These are phyloP conservation scores for Epistrophe grossulariae DNA, from an alignment of 2,888 invertebrate genomes.

Conservation along the genomic window DNA sequence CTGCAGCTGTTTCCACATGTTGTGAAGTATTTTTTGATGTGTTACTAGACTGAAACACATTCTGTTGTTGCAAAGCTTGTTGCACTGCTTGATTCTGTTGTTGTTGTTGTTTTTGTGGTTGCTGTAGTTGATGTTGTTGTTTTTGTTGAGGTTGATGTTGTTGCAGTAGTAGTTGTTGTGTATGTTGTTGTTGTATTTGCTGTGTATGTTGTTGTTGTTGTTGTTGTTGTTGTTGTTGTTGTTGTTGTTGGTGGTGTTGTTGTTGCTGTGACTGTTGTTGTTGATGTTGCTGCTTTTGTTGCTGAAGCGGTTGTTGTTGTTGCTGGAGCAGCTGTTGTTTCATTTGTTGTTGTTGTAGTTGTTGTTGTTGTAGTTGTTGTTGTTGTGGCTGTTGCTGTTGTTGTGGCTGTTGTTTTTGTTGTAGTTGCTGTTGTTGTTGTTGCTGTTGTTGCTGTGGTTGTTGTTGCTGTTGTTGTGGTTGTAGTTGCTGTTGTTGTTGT, in stretches of 20 bases:
- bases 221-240: constrained; percentile 15
- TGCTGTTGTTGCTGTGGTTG: background rate
- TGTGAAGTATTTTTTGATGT: constrained; percentile 18
- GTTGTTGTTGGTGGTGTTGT: background rate
- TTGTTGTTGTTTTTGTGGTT: constrained; percentile 1
- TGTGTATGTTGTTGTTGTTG: background rate
- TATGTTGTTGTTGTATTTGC: constrained; percentile 13
- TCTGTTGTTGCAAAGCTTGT: constrained; percentile 4
- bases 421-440: background rate
- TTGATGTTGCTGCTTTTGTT: constrained; percentile 6
- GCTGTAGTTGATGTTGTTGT: background rate
- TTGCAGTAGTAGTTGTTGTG: background rate
- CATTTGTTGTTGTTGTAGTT: constrained; percentile 25
- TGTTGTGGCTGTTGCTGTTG: constrained; percentile 17
- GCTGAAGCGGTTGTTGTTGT: background rate
- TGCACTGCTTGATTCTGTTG: constrained; percentile 1
- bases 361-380: constrained; percentile 23
- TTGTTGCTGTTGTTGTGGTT: constrained; percentile 10
- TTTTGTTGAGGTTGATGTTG: background rate
- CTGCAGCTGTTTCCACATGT: background rate
- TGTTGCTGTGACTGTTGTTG: constrained; percentile 25
- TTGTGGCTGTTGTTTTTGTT: background rate
- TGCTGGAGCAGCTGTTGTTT: constrained; percentile 40
- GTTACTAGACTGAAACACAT: constrained; percentile 3
- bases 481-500: constrained; percentile 4